A percentile compares a stretch with the other conserved stretches of the same genome.
Evolutionary conservation across 1,140 invertebrate species (phyloP).

Genomic region (Prorops nasuta): DNA sequence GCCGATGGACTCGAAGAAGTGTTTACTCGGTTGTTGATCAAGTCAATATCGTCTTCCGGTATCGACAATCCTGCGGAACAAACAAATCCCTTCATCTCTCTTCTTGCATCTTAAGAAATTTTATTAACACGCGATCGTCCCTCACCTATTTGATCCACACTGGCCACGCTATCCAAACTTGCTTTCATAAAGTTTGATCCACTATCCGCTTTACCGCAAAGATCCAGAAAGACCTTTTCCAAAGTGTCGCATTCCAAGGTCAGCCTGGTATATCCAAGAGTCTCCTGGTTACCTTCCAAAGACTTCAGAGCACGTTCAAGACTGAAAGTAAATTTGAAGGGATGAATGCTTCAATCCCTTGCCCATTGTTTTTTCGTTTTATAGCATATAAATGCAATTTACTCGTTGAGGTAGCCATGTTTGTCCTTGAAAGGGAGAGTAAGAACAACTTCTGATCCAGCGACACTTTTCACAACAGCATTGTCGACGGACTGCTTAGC

Average conservation of each 20-base stretch:
- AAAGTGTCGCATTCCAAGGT: conserved; percentile 60
- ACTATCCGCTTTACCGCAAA: conserved; percentile 52
- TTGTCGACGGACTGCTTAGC: conserved; percentile 54
- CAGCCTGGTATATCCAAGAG: conserved; percentile 51
- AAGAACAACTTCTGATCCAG: conserved; percentile 49
- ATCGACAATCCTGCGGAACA: conserved; percentile 28
- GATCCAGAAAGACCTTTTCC: conserved; percentile 60
- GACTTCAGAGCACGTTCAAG: conserved; percentile 49
- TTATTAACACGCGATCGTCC: not conserved
- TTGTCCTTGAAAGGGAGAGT: conserved; percentile 57
- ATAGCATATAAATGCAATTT: conserved; percentile 32
- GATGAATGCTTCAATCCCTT: not conserved
- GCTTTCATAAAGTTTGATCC: conserved; percentile 14
- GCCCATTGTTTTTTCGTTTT: too few relatives aligned
- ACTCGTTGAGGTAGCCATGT: conserved; percentile 57
- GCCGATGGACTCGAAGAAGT: conserved; percentile 30
- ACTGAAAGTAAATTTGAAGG: conserved; percentile 38
- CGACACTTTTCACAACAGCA: conserved; percentile 47
- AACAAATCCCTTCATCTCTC: not conserved
- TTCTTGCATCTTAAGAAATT: not conserved
- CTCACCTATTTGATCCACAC: conserved; percentile 27
- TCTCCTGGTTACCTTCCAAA: conserved; percentile 50
- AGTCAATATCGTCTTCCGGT: conserved; percentile 42
- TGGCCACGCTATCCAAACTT: conserved; percentile 27
- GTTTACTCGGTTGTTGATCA: conserved; percentile 35